Conservation (phyloP, 35 echinoderm and acorn worm genomes). For the Anneissia japonica region DNA sequence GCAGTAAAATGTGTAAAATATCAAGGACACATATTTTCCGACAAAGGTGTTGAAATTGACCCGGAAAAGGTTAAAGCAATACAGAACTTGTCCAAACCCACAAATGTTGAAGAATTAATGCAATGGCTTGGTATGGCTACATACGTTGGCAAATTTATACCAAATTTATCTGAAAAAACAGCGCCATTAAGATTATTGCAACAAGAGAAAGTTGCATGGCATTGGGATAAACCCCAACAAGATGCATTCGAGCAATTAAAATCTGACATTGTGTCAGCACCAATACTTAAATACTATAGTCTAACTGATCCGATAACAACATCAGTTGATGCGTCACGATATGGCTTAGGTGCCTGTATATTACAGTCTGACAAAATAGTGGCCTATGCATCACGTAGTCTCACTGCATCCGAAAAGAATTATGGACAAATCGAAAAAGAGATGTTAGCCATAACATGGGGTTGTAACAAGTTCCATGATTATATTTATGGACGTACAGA, state of each 20-base stretch:
- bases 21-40: background rate
- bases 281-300: too few species aligned
- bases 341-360: constrained; percentile 16
- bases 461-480: constrained; percentile 7
- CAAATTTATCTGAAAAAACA: constrained; percentile 22
- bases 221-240: background rate
- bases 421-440: constrained; percentile 42
- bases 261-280: too few species aligned
- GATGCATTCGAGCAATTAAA: too few species aligned
- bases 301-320: too few species aligned
- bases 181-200: constrained; percentile 7
- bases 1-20: background rate
- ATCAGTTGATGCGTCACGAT: constrained; percentile 5
- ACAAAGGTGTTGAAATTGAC: background rate
- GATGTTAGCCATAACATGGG: constrained; percentile 27
- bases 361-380: constrained; percentile 7
- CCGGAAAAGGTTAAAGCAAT: background rate
- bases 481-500: constrained; percentile 12
- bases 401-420: constrained; percentile 9
- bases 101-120: background rate
- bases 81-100: constrained; percentile 1
- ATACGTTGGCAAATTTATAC: constrained; percentile 35
- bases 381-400: constrained; percentile 5
- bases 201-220: constrained; percentile 26
- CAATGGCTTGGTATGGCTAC: constrained; percentile 31